These are phyloP conservation scores for Microtus richardsoni DNA, from an alignment of 2,113 vertebrate species.

Conservation along the genomic window DNA sequence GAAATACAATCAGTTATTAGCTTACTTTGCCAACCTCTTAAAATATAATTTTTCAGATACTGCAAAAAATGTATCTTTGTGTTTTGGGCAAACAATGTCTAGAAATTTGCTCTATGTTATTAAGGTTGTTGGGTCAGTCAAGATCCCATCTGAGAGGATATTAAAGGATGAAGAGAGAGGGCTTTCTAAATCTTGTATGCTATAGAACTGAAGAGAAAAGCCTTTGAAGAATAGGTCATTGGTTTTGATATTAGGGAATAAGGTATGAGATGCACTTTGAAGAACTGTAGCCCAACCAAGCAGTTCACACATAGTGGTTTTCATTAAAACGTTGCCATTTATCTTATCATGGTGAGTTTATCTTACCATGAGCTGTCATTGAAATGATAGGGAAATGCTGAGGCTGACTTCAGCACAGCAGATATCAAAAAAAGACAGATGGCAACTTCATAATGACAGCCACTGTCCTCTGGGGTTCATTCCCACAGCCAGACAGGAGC, in stretches of 20 bases:
- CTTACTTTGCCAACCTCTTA: background rate
- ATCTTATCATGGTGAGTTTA: conserved; percentile 81
- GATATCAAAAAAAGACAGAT: conserved; percentile 78
- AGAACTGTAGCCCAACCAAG: conserved; percentile 75
- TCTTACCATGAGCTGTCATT: conserved; percentile 83
- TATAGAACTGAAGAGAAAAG: conserved; percentile 70
- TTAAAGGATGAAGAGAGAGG: background rate
- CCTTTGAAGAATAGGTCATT: conserved; percentile 78
- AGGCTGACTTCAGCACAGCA: conserved; percentile 62
- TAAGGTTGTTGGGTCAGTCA: conserved; percentile 57
- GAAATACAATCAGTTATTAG: conserved; percentile 4
- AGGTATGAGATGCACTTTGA: conserved; percentile 75
- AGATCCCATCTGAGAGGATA: conserved; percentile 55
- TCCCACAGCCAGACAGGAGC: conserved; percentile 16
- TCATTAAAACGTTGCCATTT: conserved; percentile 83
- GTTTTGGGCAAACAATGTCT: background rate
- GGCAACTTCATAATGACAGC: conserved; percentile 75
- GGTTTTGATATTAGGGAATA: conserved; percentile 77
- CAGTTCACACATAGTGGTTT: conserved; percentile 78
- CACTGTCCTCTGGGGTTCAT: conserved; percentile 59
- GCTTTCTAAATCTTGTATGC: conserved; percentile 71
- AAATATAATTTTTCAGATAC: background rate
- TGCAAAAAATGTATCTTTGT: background rate
- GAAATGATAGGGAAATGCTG: conserved; percentile 76
- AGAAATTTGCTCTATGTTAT: background rate